Conservation (phyloP, 2,113 vertebrate species). For the Podiceps cristatus region DNA sequence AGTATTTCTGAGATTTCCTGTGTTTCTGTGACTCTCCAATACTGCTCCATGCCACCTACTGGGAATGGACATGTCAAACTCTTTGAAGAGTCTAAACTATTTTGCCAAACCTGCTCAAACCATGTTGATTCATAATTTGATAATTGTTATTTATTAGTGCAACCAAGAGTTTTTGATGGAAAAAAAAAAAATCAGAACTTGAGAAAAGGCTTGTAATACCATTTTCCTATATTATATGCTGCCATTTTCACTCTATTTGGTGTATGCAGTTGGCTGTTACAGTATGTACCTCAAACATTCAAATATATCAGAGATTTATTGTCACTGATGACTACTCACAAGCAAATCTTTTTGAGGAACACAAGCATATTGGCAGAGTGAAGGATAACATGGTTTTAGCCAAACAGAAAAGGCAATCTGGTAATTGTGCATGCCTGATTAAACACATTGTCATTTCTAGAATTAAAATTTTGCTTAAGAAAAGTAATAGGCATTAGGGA, state of each 20-base stretch:
- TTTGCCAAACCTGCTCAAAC: not conserved
- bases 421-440: not conserved
- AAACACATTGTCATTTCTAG: not conserved
- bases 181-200: not conserved
- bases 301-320: not conserved
- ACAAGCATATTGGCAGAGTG: not conserved
- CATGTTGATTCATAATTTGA: not conserved
- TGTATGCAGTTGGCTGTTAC: not conserved
- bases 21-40: not conserved
- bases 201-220: not conserved
- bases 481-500: not conserved
- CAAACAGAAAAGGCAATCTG: not conserved
- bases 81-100: not conserved
- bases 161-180: not conserved
- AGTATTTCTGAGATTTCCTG: not conserved
- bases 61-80: not conserved
- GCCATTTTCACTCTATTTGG: not conserved
- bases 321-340: not conserved
- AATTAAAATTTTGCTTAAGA: not conserved
- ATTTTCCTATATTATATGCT: not conserved
- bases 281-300: not conserved
- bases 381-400: not conserved
- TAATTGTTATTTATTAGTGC: not conserved
- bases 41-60: not conserved
- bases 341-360: not conserved